Evolutionary conservation across 2,888 invertebrate genomes (phyloP).

Genomic region (Lepeophtheirus nordmannii): DNA sequence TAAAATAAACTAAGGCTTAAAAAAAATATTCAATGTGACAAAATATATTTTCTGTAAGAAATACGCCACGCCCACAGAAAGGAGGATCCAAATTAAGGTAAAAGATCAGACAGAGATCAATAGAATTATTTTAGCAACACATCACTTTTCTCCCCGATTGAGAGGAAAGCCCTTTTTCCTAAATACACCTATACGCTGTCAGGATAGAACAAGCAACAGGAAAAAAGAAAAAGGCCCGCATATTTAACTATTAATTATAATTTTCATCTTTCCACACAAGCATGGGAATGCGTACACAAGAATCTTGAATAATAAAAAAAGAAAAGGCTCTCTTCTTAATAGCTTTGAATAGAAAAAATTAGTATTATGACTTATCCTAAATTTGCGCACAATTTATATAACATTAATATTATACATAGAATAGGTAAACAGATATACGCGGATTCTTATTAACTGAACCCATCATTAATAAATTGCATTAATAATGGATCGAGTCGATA

Average conservation of each 20-base stretch:
- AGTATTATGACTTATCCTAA: background rate
- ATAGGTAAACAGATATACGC: background rate
- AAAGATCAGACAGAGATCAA: no score
- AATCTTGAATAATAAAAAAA: background rate
- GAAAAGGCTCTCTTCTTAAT: background rate
- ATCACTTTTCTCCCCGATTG: no score
- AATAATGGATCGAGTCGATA: no score
- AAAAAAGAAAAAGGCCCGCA: background rate
- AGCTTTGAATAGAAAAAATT: background rate
- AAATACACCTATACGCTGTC: no score
- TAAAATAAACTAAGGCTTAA: no score
- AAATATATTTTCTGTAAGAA: background rate
- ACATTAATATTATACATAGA: background rate
- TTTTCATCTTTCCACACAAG: background rate
- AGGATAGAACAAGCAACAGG: no score
- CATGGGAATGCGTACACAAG: background rate
- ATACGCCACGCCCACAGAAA: slow-evolving; percentile 1
- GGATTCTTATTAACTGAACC: no score
- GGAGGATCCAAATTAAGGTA: background rate
- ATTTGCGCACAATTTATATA: slow-evolving; percentile 5
- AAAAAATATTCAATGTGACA: no score
- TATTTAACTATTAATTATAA: slow-evolving; percentile 1
- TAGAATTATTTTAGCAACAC: no score
- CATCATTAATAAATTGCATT: no score
- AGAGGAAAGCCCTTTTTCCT: no score